Percentiles rank a stretch among this genome's conserved stretches.
Evolutionary conservation across 2,113 vertebrate genomes (phyloP).

Genomic region (Cephalopterus ornatus): DNA sequence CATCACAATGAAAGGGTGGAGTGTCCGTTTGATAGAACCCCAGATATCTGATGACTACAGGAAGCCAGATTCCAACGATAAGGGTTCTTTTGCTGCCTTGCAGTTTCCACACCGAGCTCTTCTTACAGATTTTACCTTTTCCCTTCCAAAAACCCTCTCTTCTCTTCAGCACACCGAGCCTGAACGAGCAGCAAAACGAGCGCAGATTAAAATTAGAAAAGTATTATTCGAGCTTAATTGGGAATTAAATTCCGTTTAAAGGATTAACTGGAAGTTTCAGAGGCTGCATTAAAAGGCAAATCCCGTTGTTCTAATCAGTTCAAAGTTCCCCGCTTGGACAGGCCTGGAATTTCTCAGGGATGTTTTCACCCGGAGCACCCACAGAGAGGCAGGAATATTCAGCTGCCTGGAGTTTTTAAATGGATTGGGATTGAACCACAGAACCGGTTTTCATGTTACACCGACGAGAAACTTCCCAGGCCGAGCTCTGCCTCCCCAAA

Average conservation of each 20-base stretch:
- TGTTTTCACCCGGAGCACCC: background rate
- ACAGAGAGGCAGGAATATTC: background rate
- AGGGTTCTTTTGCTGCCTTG: background rate
- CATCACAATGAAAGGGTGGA: background rate
- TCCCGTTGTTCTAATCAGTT: background rate
- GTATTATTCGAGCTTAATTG: background rate
- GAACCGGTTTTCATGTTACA: background rate
- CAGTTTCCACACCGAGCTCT: slow-evolving; percentile 4
- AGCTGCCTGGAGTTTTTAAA: background rate
- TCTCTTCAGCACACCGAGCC: background rate
- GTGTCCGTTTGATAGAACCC: background rate
- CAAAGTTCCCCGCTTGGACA: background rate
- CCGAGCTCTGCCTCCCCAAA: background rate
- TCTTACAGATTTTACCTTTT: background rate
- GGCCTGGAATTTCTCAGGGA: background rate
- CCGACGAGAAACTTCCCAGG: background rate
- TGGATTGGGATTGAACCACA: background rate
- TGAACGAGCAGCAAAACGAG: background rate
- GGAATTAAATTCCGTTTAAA: background rate
- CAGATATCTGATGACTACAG: slow-evolving; percentile 20
- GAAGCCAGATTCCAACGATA: slow-evolving; percentile 30
- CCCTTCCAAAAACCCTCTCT: background rate
- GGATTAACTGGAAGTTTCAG: background rate
- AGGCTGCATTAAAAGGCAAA: background rate
- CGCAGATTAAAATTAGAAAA: background rate